A percentile compares a stretch with the other conserved stretches of the same genome.
Conservation (phyloP, 1,140 invertebrate species). For the Hermetia illucens region DNA sequence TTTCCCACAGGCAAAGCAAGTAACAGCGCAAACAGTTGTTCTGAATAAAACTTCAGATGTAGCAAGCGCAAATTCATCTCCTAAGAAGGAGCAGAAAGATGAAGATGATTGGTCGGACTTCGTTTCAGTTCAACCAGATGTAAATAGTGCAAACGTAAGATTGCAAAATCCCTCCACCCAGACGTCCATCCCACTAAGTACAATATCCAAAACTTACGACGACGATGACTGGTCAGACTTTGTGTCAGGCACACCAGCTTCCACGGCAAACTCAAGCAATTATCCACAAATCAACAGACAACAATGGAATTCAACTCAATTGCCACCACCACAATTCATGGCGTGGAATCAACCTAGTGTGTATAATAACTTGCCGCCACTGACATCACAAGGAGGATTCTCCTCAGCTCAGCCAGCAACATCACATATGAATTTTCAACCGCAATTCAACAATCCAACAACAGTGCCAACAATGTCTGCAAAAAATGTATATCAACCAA, state of each 20-base stretch:
- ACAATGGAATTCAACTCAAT: slow-evolving; percentile 15
- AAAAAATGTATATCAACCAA: slow-evolving; percentile 28
- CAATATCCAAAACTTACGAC: slow-evolving; percentile 15
- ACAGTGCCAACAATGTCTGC: slow-evolving; percentile 11
- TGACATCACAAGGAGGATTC: no score
- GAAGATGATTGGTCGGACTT: slow-evolving; percentile 45
- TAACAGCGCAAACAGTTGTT: slow-evolving; percentile 4
- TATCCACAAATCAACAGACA: slow-evolving; percentile 24
- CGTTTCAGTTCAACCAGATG: slow-evolving; percentile 34
- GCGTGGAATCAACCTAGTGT: slow-evolving; percentile 11
- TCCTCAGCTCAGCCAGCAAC: background rate
- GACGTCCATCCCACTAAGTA: slow-evolving; percentile 1
- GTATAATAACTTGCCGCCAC: no score
- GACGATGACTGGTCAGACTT: slow-evolving; percentile 50
- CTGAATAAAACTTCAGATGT: slow-evolving; percentile 7
- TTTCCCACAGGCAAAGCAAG: slow-evolving; percentile 13
- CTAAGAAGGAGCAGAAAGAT: slow-evolving; percentile 25
- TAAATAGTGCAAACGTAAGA: slow-evolving; percentile 10
- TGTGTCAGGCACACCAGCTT: slow-evolving; percentile 36
- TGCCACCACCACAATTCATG: slow-evolving; percentile 7
- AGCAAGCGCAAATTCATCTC: slow-evolving; percentile 18
- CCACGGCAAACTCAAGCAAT: slow-evolving; percentile 8
- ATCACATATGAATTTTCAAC: background rate
- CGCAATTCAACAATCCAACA: no score
- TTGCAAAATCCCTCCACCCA: slow-evolving; percentile 9